Percentiles rank a stretch among this genome's conserved stretches.
phyloP scores from a whole-genome alignment of 2,113 vertebrate genomes.

The Corynorhinus townsendii region DNA sequence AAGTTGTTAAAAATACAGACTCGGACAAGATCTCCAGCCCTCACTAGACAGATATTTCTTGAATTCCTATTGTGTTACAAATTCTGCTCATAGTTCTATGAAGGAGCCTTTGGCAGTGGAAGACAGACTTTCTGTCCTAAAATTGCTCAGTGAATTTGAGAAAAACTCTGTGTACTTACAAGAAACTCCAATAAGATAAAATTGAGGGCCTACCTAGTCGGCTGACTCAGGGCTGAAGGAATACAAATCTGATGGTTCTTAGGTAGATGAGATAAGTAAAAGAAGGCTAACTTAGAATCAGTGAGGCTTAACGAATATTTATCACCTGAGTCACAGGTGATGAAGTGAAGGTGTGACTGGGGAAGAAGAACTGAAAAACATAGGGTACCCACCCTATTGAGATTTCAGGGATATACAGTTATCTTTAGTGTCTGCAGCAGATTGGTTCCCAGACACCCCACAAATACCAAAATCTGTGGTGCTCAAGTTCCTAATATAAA shows the following conservation, averaged over 20 bases:
- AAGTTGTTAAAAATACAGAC: slow-evolving; percentile 23
- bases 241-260: neutral
- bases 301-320: neutral
- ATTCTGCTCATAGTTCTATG: neutral
- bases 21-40: neutral
- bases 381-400: neutral
- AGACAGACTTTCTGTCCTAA: neutral
- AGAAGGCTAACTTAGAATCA: neutral
- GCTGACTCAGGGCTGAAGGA: neutral
- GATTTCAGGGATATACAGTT: neutral
- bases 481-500: neutral
- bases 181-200: neutral
- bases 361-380: neutral
- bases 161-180: neutral
- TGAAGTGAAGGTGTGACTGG: neutral
- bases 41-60: neutral
- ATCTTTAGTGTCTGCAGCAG: neutral
- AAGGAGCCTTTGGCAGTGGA: neutral
- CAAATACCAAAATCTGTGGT: neutral
- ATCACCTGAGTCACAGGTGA: no score
- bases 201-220: neutral
- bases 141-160: neutral
- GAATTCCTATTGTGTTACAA: neutral
- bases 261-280: neutral
- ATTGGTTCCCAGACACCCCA: neutral